phyloP scores from a whole-genome alignment of 2,797 vertebrate genomes.

The Hypotaenidia okinawae region DNA sequence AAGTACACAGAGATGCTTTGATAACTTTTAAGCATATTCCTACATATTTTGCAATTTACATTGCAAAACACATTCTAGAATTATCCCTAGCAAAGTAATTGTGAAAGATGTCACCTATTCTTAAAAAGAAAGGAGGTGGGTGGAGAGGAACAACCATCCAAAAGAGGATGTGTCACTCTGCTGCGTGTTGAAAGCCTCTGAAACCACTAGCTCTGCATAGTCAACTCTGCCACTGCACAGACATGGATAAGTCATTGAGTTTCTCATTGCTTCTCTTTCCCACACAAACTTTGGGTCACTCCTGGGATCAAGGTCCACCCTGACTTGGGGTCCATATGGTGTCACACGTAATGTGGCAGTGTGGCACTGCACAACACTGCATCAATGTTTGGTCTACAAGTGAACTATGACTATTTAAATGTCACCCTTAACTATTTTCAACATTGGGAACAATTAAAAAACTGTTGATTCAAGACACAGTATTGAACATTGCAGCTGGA shows the following conservation, averaged over 20 bases:
- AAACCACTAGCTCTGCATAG: neutral
- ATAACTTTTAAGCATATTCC: neutral
- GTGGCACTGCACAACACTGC: no score
- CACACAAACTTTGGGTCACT: neutral
- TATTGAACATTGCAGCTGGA: neutral
- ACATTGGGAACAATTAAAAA: neutral
- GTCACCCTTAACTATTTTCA: neutral
- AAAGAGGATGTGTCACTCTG: neutral
- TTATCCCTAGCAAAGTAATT: neutral
- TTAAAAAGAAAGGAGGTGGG: neutral
- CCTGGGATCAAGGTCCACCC: neutral
- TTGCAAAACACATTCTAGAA: neutral
- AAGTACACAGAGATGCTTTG: neutral
- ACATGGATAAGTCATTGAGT: neutral
- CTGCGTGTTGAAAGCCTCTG: neutral
- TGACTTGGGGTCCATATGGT: fast-evolving
- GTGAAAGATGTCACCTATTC: neutral
- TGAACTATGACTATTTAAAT: neutral
- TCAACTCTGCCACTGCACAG: neutral
- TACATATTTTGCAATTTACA: neutral
- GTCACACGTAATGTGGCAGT: neutral
- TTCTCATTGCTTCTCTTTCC: neutral
- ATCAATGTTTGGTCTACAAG: neutral
- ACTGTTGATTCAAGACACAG: neutral
- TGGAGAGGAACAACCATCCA: neutral